A percentile compares a stretch with the other conserved stretches of the same genome.
Evolutionary conservation across 1,140 invertebrate species (phyloP).

Genomic region (Matsumurasca onukii): DNA sequence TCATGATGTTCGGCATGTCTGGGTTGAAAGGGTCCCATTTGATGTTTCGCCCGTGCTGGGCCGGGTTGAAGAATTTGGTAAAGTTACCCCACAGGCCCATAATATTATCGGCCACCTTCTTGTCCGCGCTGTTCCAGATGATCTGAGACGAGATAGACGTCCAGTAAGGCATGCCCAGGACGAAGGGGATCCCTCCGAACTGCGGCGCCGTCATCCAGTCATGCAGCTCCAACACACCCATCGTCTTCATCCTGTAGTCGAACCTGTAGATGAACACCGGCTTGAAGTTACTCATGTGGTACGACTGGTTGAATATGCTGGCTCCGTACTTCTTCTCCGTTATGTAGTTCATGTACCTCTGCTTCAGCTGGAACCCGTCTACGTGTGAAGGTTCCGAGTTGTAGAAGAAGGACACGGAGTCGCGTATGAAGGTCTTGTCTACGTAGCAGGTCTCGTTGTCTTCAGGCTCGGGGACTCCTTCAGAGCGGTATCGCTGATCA

Average conservation of each 20-base stretch:
- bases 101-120: constrained; percentile 69
- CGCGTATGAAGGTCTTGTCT: constrained; percentile 67
- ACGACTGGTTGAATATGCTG: constrained; percentile 64
- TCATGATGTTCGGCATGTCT: constrained; percentile 61
- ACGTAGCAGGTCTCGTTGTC: constrained; percentile 63
- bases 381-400: constrained; percentile 56
- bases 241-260: constrained; percentile 68
- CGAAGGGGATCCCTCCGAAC: constrained; percentile 73
- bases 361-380: constrained; percentile 57
- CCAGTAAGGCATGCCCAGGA: constrained; percentile 74
- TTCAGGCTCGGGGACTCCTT: constrained; percentile 49
- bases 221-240: constrained; percentile 61
- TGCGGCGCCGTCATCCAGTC: constrained; percentile 75
- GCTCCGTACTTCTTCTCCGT: constrained; percentile 73
- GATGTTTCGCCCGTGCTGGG: constrained; percentile 58
- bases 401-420: constrained; percentile 74
- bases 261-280: constrained; percentile 70
- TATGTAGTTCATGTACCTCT: constrained; percentile 64
- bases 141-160: constrained; percentile 48
- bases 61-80: constrained; percentile 67
- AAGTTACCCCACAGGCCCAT: constrained; percentile 78
- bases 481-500: constrained; percentile 57
- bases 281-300: constrained; percentile 56
- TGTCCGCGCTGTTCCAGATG: constrained; percentile 72
- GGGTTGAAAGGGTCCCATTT: constrained; percentile 71